phyloP scores from a whole-genome alignment of 2,113 vertebrate genomes.

The Gobius niger region DNA sequence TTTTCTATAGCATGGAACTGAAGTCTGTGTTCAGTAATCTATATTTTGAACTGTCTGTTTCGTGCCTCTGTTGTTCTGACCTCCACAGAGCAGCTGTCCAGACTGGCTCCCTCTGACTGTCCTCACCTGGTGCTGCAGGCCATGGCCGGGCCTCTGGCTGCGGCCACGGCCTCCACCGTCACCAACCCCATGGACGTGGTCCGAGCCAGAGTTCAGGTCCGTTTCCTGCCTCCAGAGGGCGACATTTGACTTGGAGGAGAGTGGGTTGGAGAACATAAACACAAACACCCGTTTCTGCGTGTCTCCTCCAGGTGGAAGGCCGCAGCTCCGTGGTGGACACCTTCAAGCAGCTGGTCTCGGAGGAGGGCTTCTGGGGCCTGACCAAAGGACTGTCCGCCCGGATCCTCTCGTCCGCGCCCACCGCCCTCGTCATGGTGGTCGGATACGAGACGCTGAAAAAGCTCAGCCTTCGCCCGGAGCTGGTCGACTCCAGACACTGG shows the following conservation, averaged over 20 bases:
- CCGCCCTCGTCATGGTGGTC: slow-evolving; percentile 94
- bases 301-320: slow-evolving; percentile 86
- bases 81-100: slow-evolving; percentile 87
- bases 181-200: slow-evolving; percentile 99
- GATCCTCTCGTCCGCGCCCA: slow-evolving; percentile 92
- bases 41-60: no score
- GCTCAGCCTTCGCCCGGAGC: slow-evolving; percentile 90
- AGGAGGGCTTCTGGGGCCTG: slow-evolving; percentile 93
- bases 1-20: no score
- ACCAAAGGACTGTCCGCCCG: slow-evolving; percentile 95
- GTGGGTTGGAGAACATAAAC: no score
- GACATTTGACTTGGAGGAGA: neutral
- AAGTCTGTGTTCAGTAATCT: no score
- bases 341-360: slow-evolving; percentile 88
- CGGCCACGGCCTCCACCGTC: slow-evolving; percentile 91
- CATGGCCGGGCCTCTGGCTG: slow-evolving; percentile 89
- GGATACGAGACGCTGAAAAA: slow-evolving; percentile 97
- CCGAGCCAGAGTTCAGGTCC: slow-evolving; percentile 92
- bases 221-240: no score
- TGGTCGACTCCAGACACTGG: slow-evolving; percentile 94
- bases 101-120: slow-evolving; percentile 87
- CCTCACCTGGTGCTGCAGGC: slow-evolving; percentile 95
- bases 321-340: slow-evolving; percentile 87
- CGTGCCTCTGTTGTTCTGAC: slow-evolving; percentile 9
- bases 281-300: no score